phyloP scores from a whole-genome alignment of 2,113 vertebrate species.

The Sphyrna mokarran region DNA sequence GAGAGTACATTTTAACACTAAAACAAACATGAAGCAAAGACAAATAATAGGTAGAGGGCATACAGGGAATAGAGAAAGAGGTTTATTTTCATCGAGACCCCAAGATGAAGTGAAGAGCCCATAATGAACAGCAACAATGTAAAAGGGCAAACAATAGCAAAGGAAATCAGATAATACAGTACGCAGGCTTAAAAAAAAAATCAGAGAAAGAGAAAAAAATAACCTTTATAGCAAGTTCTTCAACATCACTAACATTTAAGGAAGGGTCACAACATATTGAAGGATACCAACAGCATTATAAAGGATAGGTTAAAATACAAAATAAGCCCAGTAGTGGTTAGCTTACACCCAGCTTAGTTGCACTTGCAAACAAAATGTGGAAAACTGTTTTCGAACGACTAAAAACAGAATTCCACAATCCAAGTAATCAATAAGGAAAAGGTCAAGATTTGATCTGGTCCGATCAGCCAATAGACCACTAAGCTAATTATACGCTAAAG shows the following conservation, averaged over 20 bases:
- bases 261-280: neutral
- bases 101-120: neutral
- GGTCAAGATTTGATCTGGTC: neutral
- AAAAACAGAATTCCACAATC: neutral
- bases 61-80: neutral
- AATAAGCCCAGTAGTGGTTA: neutral
- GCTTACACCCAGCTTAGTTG: neutral
- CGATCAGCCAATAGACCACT: neutral
- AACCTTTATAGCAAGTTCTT: neutral
- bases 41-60: neutral
- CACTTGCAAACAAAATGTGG: neutral
- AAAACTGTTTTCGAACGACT: neutral
- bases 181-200: neutral
- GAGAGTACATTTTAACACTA: neutral
- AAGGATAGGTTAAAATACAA: neutral
- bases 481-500: neutral
- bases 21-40: neutral
- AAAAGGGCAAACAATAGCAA: neutral
- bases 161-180: neutral
- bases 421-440: neutral
- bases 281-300: neutral
- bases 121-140: neutral
- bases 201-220: neutral
- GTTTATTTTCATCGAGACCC: neutral
- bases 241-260: neutral